These are phyloP conservation scores for Zaprionus obscuricornis DNA, from an alignment of 2,888 invertebrate genomes.

Conservation along the genomic window DNA sequence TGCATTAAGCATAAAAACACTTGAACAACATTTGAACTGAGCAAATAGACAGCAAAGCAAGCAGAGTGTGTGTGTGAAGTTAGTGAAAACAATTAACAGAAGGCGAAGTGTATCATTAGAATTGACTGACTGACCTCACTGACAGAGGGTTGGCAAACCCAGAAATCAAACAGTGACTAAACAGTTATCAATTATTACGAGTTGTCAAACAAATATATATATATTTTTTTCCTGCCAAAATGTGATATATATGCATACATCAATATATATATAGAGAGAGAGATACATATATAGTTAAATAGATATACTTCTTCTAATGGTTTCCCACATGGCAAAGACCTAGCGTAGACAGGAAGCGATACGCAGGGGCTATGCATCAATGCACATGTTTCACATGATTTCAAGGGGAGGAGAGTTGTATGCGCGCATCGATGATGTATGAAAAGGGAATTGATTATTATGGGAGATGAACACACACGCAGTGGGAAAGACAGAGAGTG, in stretches of 20 bases:
- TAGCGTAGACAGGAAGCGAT: slow-evolving; percentile 31
- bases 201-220: slow-evolving; percentile 50
- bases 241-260: slow-evolving; percentile 37
- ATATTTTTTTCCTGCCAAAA: slow-evolving; percentile 36
- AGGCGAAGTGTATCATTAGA: slow-evolving; percentile 39
- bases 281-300: slow-evolving; percentile 4
- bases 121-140: slow-evolving; percentile 37
- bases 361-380: slow-evolving; percentile 47
- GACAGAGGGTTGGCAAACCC: slow-evolving; percentile 13
- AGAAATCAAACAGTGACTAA: slow-evolving; percentile 72
- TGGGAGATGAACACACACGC: no score
- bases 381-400: slow-evolving; percentile 56
- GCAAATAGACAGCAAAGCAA: slow-evolving; percentile 23
- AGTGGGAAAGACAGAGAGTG: no score
- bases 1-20: slow-evolving; percentile 38
- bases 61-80: slow-evolving; percentile 15
- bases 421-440: no score
- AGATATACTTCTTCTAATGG: slow-evolving; percentile 38
- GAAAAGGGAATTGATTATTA: slow-evolving; percentile 3
- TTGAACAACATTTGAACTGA: slow-evolving; percentile 25
- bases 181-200: slow-evolving; percentile 75
- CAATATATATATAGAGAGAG: neutral
- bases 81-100: slow-evolving; percentile 53
- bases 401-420: slow-evolving; percentile 12
- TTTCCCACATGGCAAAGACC: slow-evolving; percentile 60